Base-by-base conservation (phyloP, 2,797 vertebrate species). In the Falco columbarius region DNA sequence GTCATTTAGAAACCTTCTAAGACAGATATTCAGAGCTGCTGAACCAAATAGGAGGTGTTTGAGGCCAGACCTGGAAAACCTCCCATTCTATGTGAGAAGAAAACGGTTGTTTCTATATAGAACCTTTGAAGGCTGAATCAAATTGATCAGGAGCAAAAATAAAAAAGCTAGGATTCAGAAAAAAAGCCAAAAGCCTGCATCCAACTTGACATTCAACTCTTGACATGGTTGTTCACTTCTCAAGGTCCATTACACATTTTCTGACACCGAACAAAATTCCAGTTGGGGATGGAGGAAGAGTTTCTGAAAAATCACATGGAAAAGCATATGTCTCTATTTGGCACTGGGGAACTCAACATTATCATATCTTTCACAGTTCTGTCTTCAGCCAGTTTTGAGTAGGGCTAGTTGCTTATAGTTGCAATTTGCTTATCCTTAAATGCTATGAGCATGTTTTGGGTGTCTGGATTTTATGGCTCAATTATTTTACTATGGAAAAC, bases 401-500 rank as follows among this genome's bases (percentile, higher is more conserved):
- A 68, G 83, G 62, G 21, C 12, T 68, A 63, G 59, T 42, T 77
- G 73, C 13, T 93, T 40, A 75, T 14, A 54, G 49, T 21, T 81
- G 49, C 36, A 63, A 86, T 96, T 97, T 91, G 51, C 52, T 82
- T 81, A 56, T 55, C 73, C 67, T 89, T 70, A 79, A 93, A 74
- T 89, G 47, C 49, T 47, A 22, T 16, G 58, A 71, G 79, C 42
- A 26, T 80, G 40, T 34, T 93, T 73, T 52, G 70, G 36, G 56
- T 87, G 63, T 93, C 81, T 93, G 46, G 36, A 71, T 94, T 96
- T 96, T 94, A 93, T 91, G 80, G 77, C 75, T 90, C 74, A 79
- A 89, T 96, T 96, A 88, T 95, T 96, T 95, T 74, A 54, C 46
- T 94, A 29, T 27, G 80, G 67, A 95, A 73, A 89, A 84, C 55